Base-by-base conservation (phyloP, 2,113 vertebrate species). In the Motacilla alba region DNA sequence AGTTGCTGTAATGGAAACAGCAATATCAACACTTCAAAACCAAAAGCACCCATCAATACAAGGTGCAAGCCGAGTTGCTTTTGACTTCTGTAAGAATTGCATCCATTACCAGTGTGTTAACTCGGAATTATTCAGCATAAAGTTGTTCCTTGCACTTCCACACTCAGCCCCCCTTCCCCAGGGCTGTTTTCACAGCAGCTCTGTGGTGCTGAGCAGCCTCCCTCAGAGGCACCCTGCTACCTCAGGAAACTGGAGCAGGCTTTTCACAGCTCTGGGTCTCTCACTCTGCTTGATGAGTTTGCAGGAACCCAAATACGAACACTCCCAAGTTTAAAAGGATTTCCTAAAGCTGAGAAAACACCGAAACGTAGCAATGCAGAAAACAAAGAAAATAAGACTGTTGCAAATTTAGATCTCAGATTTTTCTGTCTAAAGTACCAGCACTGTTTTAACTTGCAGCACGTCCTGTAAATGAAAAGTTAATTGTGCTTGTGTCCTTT, bases 121-220 rank as follows among this genome's bases (percentile, higher is more conserved):
- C 33, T 43, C 2, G 0, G 28, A 70, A 59, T 81, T 80, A 62
- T 2, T 76, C 58, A 67, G 83, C 63, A 60, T 15, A 6, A 83
- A 46, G 50, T 73, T 53, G 26, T 83, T 90, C 74, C 58, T 90
- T 87, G 27, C 20, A 3, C 76, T 86, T 74, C 55, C 62, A 23
- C 41, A 7, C 16, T 27, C 10, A 4, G 70, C 18, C 39, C 53
- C 2, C 3, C 0, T 44, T 76, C 24, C 69, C 58, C 66, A n/a
- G 59, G 83, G 92, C 92, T 90, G 94, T 85, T 93, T 59, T 79
- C 58, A 15, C 62, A 80, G 88, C 8, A 1, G 43, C 67, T 85
- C 75, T 23, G 66, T 47, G 59, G 64, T 44, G 70, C 1, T 23
- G 21, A 58, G 55, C 73, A 78, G 75, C 55, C 77, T 93, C 77